A percentile compares a stretch with the other conserved stretches of the same genome.
These are phyloP conservation scores for Argentina silus DNA, from an alignment of 2,797 vertebrate genomes.

Conservation along the genomic window DNA sequence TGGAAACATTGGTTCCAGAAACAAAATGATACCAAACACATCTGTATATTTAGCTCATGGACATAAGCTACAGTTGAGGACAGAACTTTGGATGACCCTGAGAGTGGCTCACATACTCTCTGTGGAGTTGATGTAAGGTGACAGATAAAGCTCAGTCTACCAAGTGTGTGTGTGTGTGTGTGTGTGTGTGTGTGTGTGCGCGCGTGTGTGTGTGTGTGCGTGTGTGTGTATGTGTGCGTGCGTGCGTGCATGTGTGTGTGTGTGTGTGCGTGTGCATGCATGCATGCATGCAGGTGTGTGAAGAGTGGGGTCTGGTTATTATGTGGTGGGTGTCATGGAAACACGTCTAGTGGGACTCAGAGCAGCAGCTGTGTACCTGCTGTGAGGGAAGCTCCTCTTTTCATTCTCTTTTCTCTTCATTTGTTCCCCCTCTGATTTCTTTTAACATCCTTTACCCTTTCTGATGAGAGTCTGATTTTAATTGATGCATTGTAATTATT, in stretches of 20 bases:
- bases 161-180: too few species aligned
- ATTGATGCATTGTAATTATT: background rate
- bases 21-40: too few species aligned
- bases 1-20: too few species aligned
- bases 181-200: too few species aligned
- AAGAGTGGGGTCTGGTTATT: conserved; percentile 11
- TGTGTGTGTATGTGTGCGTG: background rate
- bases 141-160: too few species aligned
- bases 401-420: background rate
- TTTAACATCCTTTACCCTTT: background rate
- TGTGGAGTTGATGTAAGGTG: too few species aligned
- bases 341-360: conserved; percentile 31
- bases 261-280: conserved; percentile 2
- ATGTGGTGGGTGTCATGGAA: conserved; percentile 44
- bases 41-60: too few species aligned
- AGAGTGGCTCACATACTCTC: too few species aligned
- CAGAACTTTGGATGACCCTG: too few species aligned
- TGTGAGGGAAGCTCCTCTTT: conserved; percentile 12
- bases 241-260: background rate
- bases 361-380: conserved; percentile 31
- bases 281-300: background rate
- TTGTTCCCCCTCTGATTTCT: background rate
- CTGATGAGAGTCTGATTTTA: background rate
- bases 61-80: too few species aligned
- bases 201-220: too few species aligned